phyloP scores from a whole-genome alignment of 1,140 invertebrate genomes.

The Monomorium pharaonis region DNA sequence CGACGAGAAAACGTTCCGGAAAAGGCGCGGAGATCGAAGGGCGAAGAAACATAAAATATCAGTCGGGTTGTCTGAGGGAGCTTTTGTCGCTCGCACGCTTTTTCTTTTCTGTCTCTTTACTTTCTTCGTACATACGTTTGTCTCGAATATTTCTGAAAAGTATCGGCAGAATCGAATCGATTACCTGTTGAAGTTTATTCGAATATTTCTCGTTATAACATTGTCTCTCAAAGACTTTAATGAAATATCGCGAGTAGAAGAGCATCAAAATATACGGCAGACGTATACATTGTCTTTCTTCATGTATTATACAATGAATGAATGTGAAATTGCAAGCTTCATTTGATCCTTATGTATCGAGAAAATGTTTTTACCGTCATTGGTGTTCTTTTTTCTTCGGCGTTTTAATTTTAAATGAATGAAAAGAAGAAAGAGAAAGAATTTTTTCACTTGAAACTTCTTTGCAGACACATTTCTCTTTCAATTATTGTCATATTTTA shows the following conservation, averaged over 20 bases:
- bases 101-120: not conserved
- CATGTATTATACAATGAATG: not conserved
- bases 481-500: not conserved
- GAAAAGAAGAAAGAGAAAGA: not conserved
- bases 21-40: conserved; percentile 47
- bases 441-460: not conserved
- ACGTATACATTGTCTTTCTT: not conserved
- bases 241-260: conserved; percentile 1
- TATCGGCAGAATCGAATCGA: conserved; percentile 27
- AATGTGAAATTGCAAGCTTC: not conserved
- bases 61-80: conserved; percentile 30
- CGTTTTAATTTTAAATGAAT: not conserved
- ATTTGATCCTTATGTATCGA: not conserved
- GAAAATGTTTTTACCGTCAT: not conserved
- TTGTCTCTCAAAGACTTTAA: conserved; percentile 3
- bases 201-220: not conserved
- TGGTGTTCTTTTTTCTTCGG: not conserved
- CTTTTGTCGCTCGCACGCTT: conserved; percentile 41
- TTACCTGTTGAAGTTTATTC: conserved; percentile 39
- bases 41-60: conserved; percentile 53
- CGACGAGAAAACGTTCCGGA: conserved; percentile 45
- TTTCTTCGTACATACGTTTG: not conserved
- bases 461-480: not conserved
- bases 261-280: not conserved
- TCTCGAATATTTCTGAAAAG: conserved; percentile 37